These are phyloP conservation scores for Epizoanthus stellaris DNA, from an alignment of 92 coral and sea anemone species.

Conservation along the genomic window DNA sequence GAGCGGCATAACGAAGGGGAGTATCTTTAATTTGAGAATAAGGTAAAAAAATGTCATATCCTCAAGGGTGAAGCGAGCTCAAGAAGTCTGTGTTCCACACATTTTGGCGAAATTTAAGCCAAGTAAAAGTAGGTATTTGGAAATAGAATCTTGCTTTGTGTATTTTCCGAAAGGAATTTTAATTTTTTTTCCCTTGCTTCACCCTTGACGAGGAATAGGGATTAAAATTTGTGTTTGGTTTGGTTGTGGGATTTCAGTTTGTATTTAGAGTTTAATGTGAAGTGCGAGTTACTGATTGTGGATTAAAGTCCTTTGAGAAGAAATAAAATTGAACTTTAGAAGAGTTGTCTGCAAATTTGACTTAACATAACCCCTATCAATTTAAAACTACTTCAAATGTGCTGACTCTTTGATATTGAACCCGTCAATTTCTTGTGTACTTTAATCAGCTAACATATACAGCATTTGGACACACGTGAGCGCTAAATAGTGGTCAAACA, in stretches of 20 bases:
- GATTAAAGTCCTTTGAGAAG: constrained; percentile 30
- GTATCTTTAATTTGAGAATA: neutral
- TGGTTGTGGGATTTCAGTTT: constrained; percentile 20
- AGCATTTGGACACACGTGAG: too few relatives aligned
- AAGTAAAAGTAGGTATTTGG: neutral
- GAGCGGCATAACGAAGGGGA: neutral
- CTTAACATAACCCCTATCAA: too few relatives aligned
- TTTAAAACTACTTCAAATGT: too few relatives aligned
- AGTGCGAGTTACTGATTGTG: constrained; percentile 41
- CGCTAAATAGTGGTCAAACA: too few relatives aligned
- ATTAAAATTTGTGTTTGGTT: neutral
- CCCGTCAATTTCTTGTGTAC: too few relatives aligned
- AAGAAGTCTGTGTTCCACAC: neutral
- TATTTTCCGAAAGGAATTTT: neutral
- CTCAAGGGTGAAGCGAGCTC: neutral
- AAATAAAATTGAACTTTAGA: constrained; percentile 17
- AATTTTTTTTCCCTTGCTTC: neutral
- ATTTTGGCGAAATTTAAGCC: neutral
- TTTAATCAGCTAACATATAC: too few relatives aligned
- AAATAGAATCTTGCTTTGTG: neutral
- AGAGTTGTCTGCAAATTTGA: neutral
- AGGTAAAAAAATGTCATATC: neutral
- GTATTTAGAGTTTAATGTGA: constrained; percentile 14
- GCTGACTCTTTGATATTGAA: too few relatives aligned
- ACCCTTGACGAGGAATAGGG: neutral